phyloP scores from a whole-genome alignment of 1,140 invertebrate species.

The Anastrepha ludens region DNA sequence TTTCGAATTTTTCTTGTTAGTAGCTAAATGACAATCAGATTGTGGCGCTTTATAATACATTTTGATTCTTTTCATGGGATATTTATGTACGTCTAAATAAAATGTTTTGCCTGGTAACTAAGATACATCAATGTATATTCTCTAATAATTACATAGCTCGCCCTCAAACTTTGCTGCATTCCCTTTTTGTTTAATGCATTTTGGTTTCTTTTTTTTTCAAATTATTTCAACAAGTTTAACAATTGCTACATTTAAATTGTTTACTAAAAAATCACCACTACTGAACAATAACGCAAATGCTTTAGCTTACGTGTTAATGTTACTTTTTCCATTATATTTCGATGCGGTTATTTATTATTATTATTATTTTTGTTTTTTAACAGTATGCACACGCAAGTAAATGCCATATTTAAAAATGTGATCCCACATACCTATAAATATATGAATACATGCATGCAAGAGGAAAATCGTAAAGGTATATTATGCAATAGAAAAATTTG shows the following conservation, averaged over 20 bases:
- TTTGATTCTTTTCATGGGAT: neutral
- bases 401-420: neutral
- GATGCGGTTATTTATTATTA: constrained; percentile 46
- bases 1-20: neutral
- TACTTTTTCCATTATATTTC: constrained; percentile 44
- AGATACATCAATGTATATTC: constrained; percentile 15
- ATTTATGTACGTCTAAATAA: neutral
- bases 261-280: constrained; percentile 38
- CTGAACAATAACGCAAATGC: constrained; percentile 50
- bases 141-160: constrained; percentile 34
- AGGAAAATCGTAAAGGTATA: neutral
- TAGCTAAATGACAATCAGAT: constrained; percentile 28
- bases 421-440: neutral
- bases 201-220: constrained; percentile 32
- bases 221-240: constrained; percentile 53
- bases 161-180: constrained; percentile 27
- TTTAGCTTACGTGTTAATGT: constrained; percentile 36
- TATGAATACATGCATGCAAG: neutral
- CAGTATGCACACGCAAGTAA: constrained; percentile 16
- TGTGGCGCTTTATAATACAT: neutral
- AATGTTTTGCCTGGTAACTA: neutral
- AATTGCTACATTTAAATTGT: constrained; percentile 46
- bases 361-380: neutral
- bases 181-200: constrained; percentile 15
- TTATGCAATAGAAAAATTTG: neutral